These are phyloP conservation scores for Drosophila demipolita DNA, from an alignment of 2,888 invertebrate species.

Conservation along the genomic window DNA sequence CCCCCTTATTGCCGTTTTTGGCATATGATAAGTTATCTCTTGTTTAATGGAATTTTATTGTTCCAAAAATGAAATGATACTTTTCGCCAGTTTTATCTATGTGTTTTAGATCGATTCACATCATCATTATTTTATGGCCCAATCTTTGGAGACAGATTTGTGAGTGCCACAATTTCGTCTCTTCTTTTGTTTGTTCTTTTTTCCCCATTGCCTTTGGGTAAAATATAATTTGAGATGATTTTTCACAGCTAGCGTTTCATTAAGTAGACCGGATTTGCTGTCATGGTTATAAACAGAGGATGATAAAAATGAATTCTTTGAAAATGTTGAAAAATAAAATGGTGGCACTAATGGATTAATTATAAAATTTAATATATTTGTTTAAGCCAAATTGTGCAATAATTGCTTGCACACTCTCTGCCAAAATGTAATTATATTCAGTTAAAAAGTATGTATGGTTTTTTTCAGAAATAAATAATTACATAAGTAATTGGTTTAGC, in stretches of 20 bases:
- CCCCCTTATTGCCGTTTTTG: slow-evolving; percentile 11
- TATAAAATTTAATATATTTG: neutral
- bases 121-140: slow-evolving; percentile 49
- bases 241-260: neutral
- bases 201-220: neutral
- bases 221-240: neutral
- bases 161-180: slow-evolving; percentile 1
- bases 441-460: neutral
- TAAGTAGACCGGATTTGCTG: neutral
- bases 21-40: slow-evolving; percentile 45
- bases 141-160: slow-evolving; percentile 19
- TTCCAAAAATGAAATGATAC: slow-evolving; percentile 30
- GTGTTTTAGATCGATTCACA: slow-evolving; percentile 31
- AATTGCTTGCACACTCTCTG: neutral
- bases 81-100: slow-evolving; percentile 40
- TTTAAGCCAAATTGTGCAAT: neutral
- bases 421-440: neutral
- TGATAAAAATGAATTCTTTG: neutral
- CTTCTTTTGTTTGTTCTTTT: neutral
- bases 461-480: neutral
- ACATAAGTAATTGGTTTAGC: neutral
- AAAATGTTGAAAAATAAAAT: neutral
- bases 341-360: neutral
- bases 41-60: slow-evolving; percentile 60
- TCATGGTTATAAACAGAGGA: neutral